Conservation (phyloP, 2,888 invertebrate genomes). For the Megastigmus dorsalis region DNA sequence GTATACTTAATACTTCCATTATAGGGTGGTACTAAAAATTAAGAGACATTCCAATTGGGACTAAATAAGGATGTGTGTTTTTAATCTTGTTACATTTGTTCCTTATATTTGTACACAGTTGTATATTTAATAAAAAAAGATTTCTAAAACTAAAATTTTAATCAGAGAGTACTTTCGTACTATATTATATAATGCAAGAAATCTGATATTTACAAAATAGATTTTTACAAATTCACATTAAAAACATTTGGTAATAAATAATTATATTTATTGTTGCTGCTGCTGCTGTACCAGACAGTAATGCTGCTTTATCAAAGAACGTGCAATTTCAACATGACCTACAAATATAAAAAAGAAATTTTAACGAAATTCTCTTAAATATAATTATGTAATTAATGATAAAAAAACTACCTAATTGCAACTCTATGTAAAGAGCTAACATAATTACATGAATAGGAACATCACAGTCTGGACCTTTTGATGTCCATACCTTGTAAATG, state of each 20-base stretch:
- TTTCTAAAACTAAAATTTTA: constrained; percentile 41
- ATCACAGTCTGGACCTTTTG: constrained; percentile 75
- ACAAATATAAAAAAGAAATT: constrained; percentile 12
- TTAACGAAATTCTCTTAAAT: too few relatives aligned
- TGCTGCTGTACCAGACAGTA: constrained; percentile 41
- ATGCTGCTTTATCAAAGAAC: constrained; percentile 52
- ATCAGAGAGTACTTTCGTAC: constrained; percentile 27
- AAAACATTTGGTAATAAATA: constrained; percentile 37
- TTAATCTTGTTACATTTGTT: constrained; percentile 53
- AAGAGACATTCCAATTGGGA: constrained; percentile 51
- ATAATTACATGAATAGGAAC: constrained; percentile 80
- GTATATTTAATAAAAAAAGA: constrained; percentile 55
- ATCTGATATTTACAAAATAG: constrained; percentile 48
- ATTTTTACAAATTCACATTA: constrained; percentile 48
- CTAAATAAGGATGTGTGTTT: constrained; percentile 42
- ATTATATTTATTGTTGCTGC: constrained; percentile 30
- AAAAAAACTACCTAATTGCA: constrained; percentile 77
- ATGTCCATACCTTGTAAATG: constrained; percentile 76
- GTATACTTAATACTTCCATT: constrained; percentile 8
- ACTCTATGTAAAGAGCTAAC: constrained; percentile 80
- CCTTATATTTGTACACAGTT: constrained; percentile 53
- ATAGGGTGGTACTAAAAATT: constrained; percentile 10
- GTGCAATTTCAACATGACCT: constrained; percentile 52
- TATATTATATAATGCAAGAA: constrained; percentile 39
- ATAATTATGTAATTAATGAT: constrained; percentile 12